Percentiles rank a stretch among this genome's conserved stretches.
Conservation (phyloP, 64 coral and sea anemone species). For the Montipora capricornis region DNA sequence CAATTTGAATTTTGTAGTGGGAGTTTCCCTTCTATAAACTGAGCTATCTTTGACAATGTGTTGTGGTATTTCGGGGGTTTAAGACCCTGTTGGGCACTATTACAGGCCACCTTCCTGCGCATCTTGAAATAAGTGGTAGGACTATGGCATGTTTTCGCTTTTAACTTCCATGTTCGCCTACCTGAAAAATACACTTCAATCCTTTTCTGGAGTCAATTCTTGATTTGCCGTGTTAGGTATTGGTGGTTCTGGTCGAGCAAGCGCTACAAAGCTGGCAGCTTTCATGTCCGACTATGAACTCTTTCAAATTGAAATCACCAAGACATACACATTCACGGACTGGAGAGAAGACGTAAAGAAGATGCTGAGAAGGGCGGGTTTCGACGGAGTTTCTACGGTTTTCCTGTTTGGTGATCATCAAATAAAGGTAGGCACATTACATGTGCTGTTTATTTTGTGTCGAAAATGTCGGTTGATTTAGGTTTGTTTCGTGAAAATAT, state of each 20-base stretch:
- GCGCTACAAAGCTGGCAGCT: constrained; percentile 82
- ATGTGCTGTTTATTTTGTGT: not conserved
- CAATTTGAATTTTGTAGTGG: too few relatives aligned
- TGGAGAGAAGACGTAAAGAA: constrained; percentile 98
- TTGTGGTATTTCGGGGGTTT: too few relatives aligned
- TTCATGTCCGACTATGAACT: constrained; percentile 99
- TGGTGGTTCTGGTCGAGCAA: constrained; percentile 89
- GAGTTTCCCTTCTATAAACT: too few relatives aligned
- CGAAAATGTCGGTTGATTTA: too few relatives aligned
- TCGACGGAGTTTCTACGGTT: constrained; percentile 84
- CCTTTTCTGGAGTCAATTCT: not conserved
- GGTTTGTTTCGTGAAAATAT: too few relatives aligned
- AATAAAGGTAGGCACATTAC: constrained; percentile 62
- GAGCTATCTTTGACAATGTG: too few relatives aligned
- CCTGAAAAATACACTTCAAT: too few relatives aligned
- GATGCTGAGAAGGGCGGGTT: constrained; percentile 88
- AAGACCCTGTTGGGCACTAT: too few relatives aligned
- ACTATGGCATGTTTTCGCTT: too few relatives aligned
- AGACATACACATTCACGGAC: constrained; percentile 87
- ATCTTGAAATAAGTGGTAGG: too few relatives aligned
- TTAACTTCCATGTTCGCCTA: too few relatives aligned
- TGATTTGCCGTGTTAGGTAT: constrained; percentile 60
- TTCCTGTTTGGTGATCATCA: constrained; percentile 98
- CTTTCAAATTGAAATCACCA: constrained; percentile 98
- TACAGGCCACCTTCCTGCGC: too few relatives aligned